Percentiles rank a stretch among this genome's conserved stretches.
These are phyloP conservation scores for Callipepla californica DNA, from an alignment of 2,113 vertebrate species.

Conservation along the genomic window DNA sequence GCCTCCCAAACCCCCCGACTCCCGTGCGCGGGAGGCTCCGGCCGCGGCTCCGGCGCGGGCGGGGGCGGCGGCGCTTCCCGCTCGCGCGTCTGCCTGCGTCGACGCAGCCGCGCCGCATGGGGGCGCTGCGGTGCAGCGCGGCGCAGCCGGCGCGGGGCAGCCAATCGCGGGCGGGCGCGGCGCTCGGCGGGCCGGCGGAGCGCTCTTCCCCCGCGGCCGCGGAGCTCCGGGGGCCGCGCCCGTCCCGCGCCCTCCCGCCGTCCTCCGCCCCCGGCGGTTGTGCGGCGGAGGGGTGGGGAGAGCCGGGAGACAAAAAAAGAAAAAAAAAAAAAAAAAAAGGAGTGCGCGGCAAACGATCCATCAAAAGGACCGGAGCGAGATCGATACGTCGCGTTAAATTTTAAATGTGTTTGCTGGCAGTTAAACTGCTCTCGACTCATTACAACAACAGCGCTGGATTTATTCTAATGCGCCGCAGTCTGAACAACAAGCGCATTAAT, in stretches of 20 bases:
- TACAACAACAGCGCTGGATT: conserved; percentile 82
- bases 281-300: background rate
- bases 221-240: background rate
- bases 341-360: conserved; percentile 69
- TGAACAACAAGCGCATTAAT: conserved; percentile 84
- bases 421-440: conserved; percentile 82
- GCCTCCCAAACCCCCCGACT: background rate
- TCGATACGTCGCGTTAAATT: conserved; percentile 80
- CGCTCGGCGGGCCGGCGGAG: no score
- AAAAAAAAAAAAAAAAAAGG: background rate
- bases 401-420: conserved; percentile 81
- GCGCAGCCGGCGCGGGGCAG: background rate
- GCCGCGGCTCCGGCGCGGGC: background rate
- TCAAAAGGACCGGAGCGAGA: conserved; percentile 74
- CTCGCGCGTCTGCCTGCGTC: background rate
- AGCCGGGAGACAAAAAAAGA: background rate
- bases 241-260: background rate
- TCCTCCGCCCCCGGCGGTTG: no score
- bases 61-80: background rate
- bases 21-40: background rate
- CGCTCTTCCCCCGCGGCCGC: background rate
- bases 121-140: conserved; percentile 61
- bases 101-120: conserved; percentile 46
- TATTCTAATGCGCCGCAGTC: conserved; percentile 80
- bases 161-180: conserved; percentile 16